Evolutionary conservation across 2,113 vertebrate genomes (phyloP), one percentile per base, ranked within the genome.

Genomic region (Labeo catla): DNA sequence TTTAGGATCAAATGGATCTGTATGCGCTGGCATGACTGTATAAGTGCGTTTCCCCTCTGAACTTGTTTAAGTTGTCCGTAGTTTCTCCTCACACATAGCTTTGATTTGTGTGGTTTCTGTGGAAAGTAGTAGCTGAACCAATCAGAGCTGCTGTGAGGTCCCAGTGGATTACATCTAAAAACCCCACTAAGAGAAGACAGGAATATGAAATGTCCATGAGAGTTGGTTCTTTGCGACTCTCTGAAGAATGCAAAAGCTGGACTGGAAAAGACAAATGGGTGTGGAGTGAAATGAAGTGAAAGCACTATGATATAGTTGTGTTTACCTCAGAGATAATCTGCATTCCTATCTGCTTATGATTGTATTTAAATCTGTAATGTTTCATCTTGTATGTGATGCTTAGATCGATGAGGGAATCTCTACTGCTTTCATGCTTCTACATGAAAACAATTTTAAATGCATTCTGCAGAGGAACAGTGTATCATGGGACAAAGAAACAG

Each of bases 181-280:
- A 90, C 87, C 90, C 90, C 83, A 90, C 90, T 92, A 73, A n/a
- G 73, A 68, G 39, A 66, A 76, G 82, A 54, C 61, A 36, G 61
- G 76, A 81, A 83, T 23, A 85, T 34, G 80, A 80, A 86, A 61
- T 36, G 65, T 43, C 28, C 61, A 79, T 59, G 7, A 54, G 45
- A 84, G 47, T 66, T 66, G 45, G 9, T 47, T 81, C 39, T 49
- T 19, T 47, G 19, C 21, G 36, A 12, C 7, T 19, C 36, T 66
- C 39, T 66, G 13, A 79, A 45, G n/a, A 66, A 47, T 11, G 43
- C 15, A 65, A 47, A 15, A 45, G 16, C 11, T 39, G 21, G 45
- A 21, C 6, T 78, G 50, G 50, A 78, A 79, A n/a, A 61, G 54
- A 79, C 36, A 79, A 61, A 43, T 79, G 39, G 16, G 70, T 66